phyloP scores from a whole-genome alignment of 2,888 invertebrate species.

The Xestia xanthographa region DNA sequence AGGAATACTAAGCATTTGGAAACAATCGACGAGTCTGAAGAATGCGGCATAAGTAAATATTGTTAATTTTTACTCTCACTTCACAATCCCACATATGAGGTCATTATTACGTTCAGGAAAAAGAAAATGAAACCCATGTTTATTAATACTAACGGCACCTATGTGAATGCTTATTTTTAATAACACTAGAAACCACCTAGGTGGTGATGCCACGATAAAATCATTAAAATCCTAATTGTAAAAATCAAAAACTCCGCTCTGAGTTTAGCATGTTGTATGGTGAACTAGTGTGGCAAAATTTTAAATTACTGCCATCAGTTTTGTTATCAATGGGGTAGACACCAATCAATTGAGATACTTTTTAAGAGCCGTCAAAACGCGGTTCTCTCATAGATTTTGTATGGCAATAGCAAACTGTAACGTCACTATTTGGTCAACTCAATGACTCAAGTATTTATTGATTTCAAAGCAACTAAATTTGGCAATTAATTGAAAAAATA shows the following conservation, averaged over 20 bases:
- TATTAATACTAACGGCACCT: neutral
- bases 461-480: too few species aligned
- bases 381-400: too few species aligned
- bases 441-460: too few species aligned
- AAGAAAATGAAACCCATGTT: neutral
- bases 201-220: neutral
- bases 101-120: neutral
- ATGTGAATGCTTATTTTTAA: neutral
- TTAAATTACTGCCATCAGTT: neutral
- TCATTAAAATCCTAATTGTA: neutral
- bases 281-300: neutral
- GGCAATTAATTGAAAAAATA: too few species aligned
- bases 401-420: too few species aligned
- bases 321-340: too few species aligned
- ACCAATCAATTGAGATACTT: too few species aligned
- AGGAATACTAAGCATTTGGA: neutral
- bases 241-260: neutral
- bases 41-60: neutral
- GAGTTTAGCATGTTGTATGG: neutral
- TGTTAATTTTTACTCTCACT: neutral
- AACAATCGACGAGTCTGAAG: neutral
- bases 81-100: neutral
- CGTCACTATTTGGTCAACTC: too few species aligned
- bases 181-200: neutral
- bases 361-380: too few species aligned